Evolutionary conservation across 2,113 vertebrate species (phyloP).

Genomic region (Grantiella picta): DNA sequence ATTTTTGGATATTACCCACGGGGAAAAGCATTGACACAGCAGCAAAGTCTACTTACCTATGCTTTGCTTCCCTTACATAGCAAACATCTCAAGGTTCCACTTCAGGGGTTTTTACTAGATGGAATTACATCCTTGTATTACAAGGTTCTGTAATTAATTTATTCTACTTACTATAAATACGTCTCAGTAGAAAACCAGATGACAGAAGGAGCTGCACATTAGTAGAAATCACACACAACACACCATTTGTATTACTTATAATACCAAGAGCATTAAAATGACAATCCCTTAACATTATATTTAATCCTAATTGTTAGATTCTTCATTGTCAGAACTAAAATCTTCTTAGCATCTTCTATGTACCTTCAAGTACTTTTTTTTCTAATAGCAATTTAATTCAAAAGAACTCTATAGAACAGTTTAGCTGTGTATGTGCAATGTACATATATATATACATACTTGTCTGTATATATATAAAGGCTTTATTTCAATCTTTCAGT

Average conservation of each 20-base stretch:
- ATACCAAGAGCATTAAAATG: neutral
- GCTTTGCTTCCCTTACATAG: slow-evolving; percentile 30
- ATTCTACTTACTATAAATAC: slow-evolving; percentile 50
- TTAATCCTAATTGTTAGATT: neutral
- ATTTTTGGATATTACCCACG: neutral
- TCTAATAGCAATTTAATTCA: neutral
- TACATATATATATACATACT: neutral
- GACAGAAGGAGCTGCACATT: slow-evolving; percentile 31
- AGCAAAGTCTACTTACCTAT: slow-evolving; percentile 25
- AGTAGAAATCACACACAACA: slow-evolving; percentile 19
- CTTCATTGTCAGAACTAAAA: neutral
- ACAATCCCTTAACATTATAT: neutral
- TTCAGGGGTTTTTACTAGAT: slow-evolving; percentile 44
- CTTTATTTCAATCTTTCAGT: neutral
- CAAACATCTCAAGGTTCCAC: slow-evolving; percentile 30
- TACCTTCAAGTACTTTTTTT: neutral
- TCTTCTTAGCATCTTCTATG: neutral
- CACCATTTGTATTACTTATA: neutral
- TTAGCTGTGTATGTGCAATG: neutral
- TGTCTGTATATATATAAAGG: neutral
- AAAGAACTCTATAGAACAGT: neutral
- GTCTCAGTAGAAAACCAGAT: slow-evolving; percentile 50
- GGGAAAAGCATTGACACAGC: neutral
- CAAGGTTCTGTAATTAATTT: slow-evolving; percentile 44
- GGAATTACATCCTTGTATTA: slow-evolving; percentile 47